phyloP scores from a whole-genome alignment of 2,797 vertebrate species.

The Falco berigora region DNA sequence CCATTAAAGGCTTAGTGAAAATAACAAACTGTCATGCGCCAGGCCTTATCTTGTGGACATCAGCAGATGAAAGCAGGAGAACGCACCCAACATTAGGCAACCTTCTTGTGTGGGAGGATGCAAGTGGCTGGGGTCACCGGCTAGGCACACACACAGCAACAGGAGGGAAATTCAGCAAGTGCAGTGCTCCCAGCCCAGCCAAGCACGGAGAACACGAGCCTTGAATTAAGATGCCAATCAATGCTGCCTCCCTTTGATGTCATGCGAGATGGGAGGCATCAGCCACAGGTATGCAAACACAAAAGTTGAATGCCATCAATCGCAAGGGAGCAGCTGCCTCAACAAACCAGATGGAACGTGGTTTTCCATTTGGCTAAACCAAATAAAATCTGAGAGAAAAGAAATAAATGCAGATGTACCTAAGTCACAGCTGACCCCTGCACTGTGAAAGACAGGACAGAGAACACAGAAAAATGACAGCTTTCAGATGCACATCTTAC shows the following conservation, averaged over 20 bases:
- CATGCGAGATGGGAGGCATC: neutral
- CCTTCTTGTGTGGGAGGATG: neutral
- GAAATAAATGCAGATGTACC: neutral
- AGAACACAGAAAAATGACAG: neutral
- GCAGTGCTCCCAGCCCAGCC: neutral
- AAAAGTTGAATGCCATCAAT: neutral
- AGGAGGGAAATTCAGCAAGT: neutral
- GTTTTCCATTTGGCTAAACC: slow-evolving; percentile 1
- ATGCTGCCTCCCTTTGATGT: slow-evolving; percentile 5
- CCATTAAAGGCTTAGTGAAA: neutral
- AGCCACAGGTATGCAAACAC: slow-evolving; percentile 37
- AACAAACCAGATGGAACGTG: neutral
- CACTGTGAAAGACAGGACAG: neutral
- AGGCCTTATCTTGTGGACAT: neutral
- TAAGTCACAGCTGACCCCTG: neutral
- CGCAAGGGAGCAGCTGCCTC: neutral
- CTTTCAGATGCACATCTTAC: neutral
- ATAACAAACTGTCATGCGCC: neutral
- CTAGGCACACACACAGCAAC: rapidly evolving
- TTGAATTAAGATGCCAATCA: neutral
- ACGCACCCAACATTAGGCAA: neutral
- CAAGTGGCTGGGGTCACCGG: rapidly evolving
- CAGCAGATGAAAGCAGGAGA: neutral
- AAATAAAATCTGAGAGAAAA: neutral
- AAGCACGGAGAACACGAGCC: neutral